A percentile compares a stretch with the other conserved stretches of the same genome.
phyloP scores from a whole-genome alignment of 1,140 invertebrate genomes.

The Ceratitis capitata region DNA sequence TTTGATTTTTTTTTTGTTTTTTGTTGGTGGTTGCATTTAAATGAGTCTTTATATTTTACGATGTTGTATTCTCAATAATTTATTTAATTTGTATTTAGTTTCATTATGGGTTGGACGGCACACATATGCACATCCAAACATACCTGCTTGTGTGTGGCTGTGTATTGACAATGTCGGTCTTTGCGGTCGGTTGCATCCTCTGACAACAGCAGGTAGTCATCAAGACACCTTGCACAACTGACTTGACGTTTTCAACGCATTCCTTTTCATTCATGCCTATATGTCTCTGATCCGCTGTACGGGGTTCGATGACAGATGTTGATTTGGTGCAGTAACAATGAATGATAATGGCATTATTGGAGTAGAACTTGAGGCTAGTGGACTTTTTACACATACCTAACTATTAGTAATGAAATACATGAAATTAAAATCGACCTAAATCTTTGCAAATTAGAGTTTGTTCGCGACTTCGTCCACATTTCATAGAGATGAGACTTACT shows the following conservation, averaged over 20 bases:
- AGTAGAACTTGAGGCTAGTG: no score
- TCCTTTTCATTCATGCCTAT: neutral
- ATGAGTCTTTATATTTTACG: conserved; percentile 34
- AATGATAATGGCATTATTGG: no score
- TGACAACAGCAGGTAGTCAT: neutral
- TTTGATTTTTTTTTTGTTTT: no score
- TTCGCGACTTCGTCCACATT: no score
- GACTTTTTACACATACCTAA: no score
- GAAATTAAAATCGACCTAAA: no score
- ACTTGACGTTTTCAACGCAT: neutral
- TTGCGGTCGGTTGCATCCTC: neutral
- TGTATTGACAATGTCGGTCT: neutral
- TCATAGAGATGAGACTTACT: no score
- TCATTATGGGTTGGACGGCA: conserved; percentile 2
- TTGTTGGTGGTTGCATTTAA: conserved; percentile 23
- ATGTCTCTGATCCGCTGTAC: neutral
- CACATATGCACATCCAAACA: neutral
- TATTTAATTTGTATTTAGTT: conserved; percentile 33
- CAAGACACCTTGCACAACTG: neutral
- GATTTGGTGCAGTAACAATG: neutral
- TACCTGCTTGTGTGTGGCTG: neutral
- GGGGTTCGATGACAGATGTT: neutral
- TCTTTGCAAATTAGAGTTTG: no score
- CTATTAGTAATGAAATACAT: no score
- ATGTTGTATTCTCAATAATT: conserved; percentile 34